phyloP scores from a whole-genome alignment of 2,797 vertebrate genomes.

The Alosa sapidissima region DNA sequence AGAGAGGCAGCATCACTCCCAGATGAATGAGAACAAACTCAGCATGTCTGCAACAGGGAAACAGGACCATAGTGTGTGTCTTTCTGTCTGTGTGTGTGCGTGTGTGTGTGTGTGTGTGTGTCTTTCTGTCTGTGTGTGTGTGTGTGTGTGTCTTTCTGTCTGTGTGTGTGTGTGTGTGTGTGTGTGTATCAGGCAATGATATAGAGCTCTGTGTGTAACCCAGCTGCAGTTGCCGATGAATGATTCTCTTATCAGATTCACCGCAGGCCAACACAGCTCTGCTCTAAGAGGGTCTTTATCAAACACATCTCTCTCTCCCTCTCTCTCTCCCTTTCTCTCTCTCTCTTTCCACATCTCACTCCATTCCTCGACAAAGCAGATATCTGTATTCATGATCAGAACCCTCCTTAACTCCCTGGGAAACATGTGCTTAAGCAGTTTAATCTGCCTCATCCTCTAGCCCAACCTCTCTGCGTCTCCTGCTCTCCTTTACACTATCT shows the following conservation, averaged over 20 bases:
- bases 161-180: constrained; percentile 22
- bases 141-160: constrained; percentile 45
- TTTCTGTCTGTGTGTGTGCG: constrained; percentile 32
- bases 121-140: constrained; percentile 51
- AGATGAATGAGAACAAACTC: constrained; percentile 78
- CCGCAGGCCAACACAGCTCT: constrained; percentile 56
- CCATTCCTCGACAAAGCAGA: neutral
- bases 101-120: constrained; percentile 34
- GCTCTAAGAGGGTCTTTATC: constrained; percentile 64
- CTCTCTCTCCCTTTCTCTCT: constrained; percentile 18
- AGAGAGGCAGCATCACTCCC: constrained; percentile 67
- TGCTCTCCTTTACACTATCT: neutral
- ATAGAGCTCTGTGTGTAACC: constrained; percentile 49
- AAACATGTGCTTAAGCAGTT: neutral
- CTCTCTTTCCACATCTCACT: neutral
- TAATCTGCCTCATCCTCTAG: too few species aligned
- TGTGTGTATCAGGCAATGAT: constrained; percentile 24
- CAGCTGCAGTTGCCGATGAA: constrained; percentile 55
- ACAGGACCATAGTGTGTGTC: constrained; percentile 60
- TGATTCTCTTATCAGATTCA: constrained; percentile 69
- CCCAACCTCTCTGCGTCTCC: too few species aligned
- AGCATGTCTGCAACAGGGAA: constrained; percentile 70
- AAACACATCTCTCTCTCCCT: constrained; percentile 10
- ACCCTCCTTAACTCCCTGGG: neutral
- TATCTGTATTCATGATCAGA: neutral